Percentiles rank a stretch among this genome's conserved stretches.
Conservation (phyloP, 2,797 vertebrate genomes). For the Pteronotus mesoamericanus region DNA sequence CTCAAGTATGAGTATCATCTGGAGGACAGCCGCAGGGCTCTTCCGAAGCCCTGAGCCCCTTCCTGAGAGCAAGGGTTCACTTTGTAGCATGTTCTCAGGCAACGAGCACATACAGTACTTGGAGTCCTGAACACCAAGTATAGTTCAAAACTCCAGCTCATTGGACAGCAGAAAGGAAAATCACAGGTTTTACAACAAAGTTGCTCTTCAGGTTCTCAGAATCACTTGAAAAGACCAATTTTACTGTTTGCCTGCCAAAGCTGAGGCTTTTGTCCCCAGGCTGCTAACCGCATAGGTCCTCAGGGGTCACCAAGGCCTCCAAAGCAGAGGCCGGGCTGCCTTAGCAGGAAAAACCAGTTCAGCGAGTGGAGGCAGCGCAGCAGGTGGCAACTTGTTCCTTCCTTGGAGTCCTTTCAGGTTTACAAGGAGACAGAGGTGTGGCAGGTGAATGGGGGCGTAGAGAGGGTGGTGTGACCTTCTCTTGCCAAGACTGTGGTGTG, state of each 20-base stretch:
- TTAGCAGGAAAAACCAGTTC: conserved; percentile 77
- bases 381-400: conserved; percentile 57
- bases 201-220: conserved; percentile 75
- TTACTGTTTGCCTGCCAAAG: conserved; percentile 77
- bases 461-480: not conserved
- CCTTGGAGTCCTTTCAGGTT: conserved; percentile 46
- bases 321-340: conserved; percentile 54
- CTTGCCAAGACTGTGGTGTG: conserved; percentile 4
- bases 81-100: conserved; percentile 55
- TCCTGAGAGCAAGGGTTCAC: conserved; percentile 62
- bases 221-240: conserved; percentile 78
- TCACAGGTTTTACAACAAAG: conserved; percentile 76
- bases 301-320: conserved; percentile 69
- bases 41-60: conserved; percentile 67
- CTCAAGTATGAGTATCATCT: conserved; percentile 39
- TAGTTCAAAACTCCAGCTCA: conserved; percentile 77
- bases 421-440: not conserved
- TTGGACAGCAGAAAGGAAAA: conserved; percentile 76
- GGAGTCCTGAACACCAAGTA: conserved; percentile 75
- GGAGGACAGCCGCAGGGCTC: not conserved
- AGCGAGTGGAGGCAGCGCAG: conserved; percentile 50
- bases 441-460: not conserved
- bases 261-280: conserved; percentile 52
- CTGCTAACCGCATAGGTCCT: conserved; percentile 69
- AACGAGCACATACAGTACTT: conserved; percentile 54